Evolutionary conservation across 2,797 vertebrate species (phyloP), one percentile per base, ranked within the genome.

Genomic region (Lithobates sylvaticus): DNA sequence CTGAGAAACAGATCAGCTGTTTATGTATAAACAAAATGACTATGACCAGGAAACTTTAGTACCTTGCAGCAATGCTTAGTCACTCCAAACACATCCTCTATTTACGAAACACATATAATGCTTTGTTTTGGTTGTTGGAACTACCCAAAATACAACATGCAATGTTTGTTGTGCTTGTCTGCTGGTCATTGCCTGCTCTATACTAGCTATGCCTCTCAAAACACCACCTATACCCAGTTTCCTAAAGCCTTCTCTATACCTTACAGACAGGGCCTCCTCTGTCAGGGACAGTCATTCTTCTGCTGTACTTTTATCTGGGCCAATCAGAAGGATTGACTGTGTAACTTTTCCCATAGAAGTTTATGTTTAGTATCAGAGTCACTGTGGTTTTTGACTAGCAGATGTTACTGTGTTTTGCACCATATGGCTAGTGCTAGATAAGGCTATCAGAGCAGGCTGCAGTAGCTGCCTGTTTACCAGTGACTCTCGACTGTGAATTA

Each of bases 401-500:
- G 76, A 42, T 42, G 76, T 44, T 67, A 76, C 76, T 15, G 70
- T 44, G 71, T 34, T 79, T 73, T 74, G 81, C 5, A 79, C 32
- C 10, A 79, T 72, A 44, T 50, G 84, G 21, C 86, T 83, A 29
- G 85, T 65, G 15, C 86, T 76, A 44, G 86, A 87, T 23, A 87
- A n/a, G 4, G 86, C 86, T 74, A 87, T 87, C 2, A 87, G n/a
- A 12, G 86, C 58, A 21, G 86, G 91, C 27, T 87, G 86, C n/a
- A 87, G 76, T 75, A 83, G 86, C 4, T 74, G 65, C 54, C 90
- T 86, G 87, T 7, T 80, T 21, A 86, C 10, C 26, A 89, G 65
- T n/a, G 90, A 82, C 50, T 89, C 91, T 1, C 88, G 47, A 70
- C 83, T 69, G 67, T 86, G 91, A 76, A 89, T 12, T 32, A 91